Base-by-base conservation (phyloP, 1,140 invertebrate genomes). In the Wasmannia auropunctata region DNA sequence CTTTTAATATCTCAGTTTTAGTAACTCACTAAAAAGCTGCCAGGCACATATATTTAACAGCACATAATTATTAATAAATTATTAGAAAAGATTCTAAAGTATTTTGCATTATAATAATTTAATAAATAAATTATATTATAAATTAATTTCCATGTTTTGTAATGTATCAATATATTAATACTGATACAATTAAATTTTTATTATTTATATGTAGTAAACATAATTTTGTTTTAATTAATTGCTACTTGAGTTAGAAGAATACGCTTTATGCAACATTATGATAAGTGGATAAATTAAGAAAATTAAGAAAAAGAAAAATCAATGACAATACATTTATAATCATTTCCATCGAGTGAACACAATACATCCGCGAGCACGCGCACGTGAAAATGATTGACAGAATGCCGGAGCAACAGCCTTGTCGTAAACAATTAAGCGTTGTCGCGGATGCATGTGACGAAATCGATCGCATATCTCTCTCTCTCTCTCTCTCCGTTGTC, bases 341-440 rank as follows among this genome's bases (percentile, higher is more conserved):
- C 31, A 75, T 75, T 56, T 8, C 11, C 3, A 31, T 56, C 70
- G 10, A 74, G 19, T 31, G 19, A 51, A 34, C 5, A 31, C 49
- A 54, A 74, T 34, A 34, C 11, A 54, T 43, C 14, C 31, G 2
- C 70, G n/a, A 56, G 49, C 49, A 56, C n/a, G 22, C 34, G 10
- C 34, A 74, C 14, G 51, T 74, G 34, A 40, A 75, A 75, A 75
- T 56, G 51, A 40, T 75, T 75, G 51, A 56, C 49, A 75, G 72
- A 75, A 56, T 40, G n/a, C 14, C 72, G 51, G n/a, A 75, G 72
- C 31, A 75, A 75, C 34, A 75, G 72, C 31, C 72, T 75, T 74
- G 70, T 72, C 51, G 14, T 75, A 56, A 75, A 75, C 72, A 75
- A 75, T 75, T 75, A 75, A 75, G 72, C 34, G 6, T n/a, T 75